Evolutionary conservation across 2,888 invertebrate genomes (phyloP), one percentile per base, ranked within the genome.

Genomic region (Hirudinaria manillensis): DNA sequence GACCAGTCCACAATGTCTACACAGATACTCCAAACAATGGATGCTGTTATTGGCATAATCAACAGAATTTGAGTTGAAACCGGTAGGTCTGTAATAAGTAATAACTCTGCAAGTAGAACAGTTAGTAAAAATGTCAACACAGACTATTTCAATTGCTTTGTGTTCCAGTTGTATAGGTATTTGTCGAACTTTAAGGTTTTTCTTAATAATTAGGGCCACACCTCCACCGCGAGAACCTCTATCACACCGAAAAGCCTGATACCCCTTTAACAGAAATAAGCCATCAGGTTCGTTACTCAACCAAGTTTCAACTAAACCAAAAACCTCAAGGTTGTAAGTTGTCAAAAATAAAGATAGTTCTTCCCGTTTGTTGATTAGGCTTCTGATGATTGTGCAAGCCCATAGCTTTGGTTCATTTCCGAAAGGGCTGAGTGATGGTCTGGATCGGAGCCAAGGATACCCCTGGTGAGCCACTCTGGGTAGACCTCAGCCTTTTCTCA

Each of bases 211-310:
- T 56, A 56, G 6, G 27, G 27, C 27, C 27, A 27, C 56, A 56
- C 56, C 56, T 24, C 13, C 56, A 56, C 56, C 56, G 13, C 56
- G 56, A 24, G 56, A 56, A 56, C 13, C 56, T 56, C 56, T 56
- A 16, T 56, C 53, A 53, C 27, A 56, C 3, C 56, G 56, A 13
- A 56, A 56, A 56, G 56, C 27, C 27, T 56, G 21, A 56, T 56
- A 56, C n/a, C 13, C 56, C n/a, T 27, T 21, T 56, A 16, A 27
- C 3, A 56, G 27, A 27, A 56, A 56, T 27, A 56, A 56, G 27
- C 56, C 56, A 56, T 56, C 56, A 56, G 56, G 56, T 56, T 7
- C 56, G 6, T 56, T 21, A 13, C 13, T 56, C 56, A 56, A 56
- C 56, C 56, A 56, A 24, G 56, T 56, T 56, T 56, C 56, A 21